phyloP scores from a whole-genome alignment of 2,113 vertebrate species.

The Steatornis caripensis region DNA sequence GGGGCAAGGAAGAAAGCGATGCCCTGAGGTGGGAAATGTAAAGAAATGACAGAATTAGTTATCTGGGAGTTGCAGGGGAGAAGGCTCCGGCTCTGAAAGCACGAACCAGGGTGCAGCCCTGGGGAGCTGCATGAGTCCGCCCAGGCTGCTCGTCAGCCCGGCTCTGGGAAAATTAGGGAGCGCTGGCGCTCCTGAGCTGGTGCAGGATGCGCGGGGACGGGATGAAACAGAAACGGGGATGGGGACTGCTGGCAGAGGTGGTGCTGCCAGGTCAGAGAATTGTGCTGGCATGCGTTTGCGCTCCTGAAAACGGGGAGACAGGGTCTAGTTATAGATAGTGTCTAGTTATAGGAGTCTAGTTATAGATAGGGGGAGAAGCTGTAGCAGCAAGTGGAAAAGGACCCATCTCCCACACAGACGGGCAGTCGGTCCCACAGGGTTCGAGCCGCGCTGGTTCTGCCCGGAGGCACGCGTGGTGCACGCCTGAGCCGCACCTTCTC shows the following conservation, averaged over 20 bases:
- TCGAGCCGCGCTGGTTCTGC: background rate
- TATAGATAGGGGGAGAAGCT: background rate
- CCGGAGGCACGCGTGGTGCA: accelerated
- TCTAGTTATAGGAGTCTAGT: background rate
- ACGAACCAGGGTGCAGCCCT: background rate
- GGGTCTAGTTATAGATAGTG: background rate
- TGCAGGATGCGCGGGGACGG: background rate
- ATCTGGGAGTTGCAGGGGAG: background rate
- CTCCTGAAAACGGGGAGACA: background rate
- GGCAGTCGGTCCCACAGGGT: accelerated
- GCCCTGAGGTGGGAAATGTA: background rate
- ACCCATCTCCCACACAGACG: background rate
- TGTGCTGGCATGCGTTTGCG: background rate
- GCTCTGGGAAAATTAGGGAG: background rate
- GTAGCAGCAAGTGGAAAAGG: background rate
- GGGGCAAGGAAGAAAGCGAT: background rate
- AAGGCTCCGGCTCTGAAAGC: background rate
- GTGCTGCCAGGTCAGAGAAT: background rate
- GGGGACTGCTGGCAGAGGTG: background rate
- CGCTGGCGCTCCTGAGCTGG: background rate
- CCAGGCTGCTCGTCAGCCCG: background rate
- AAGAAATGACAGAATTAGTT: background rate
- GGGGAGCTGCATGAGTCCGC: background rate
- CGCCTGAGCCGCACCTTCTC: background rate
- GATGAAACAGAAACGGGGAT: background rate